Base-by-base conservation (phyloP, 2,888 invertebrate genomes). In the Caenorhabditis sp. region DNA sequence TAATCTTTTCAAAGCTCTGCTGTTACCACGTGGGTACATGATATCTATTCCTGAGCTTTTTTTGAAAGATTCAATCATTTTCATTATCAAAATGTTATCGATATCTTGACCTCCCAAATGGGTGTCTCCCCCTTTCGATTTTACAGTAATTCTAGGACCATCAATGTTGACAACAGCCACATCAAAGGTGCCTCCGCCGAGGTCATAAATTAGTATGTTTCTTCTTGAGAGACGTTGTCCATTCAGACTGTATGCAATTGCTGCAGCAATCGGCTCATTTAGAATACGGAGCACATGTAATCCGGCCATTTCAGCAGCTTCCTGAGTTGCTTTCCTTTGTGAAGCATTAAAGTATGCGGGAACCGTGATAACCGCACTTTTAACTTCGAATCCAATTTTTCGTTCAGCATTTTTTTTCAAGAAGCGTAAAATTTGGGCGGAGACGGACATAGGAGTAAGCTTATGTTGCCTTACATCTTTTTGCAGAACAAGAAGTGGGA, bases 1-100 rank as follows among this genome's bases (percentile, higher is more conserved):
- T 88, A 98, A 93, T 91, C 97, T 95, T 90, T 97, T 94, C 68
- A 97, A 93, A 0, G 97, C 96, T 88, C 97, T 94, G 93, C 96
- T 96, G 94, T 97, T 97, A 88, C 94, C 93, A 61, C 95, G 94
- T 81, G 96, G 93, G n/a, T n/a, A n/a, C n/a, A n/a, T n/a, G n/a
- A n/a, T n/a, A 89, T 96, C 94, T 92, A 96, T 96, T 93, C 96
- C 96, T 53, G 50, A 24, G 6, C 11, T 51, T 5, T 24, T 9
- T 28, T 65, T 55, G 44, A 84, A 84, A 2, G 50, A 32, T 28
- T 80, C 68, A 5, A 69, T 68, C 76, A 80, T 76, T 35, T 72
- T 69, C 0, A 72, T 37, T 65, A 80, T 82, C 5, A 84, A 37
- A 20, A 80, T 77, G 61, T 82, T 82, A 35, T 84, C 82, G 35